Conservation (phyloP, 2,797 vertebrate genomes). For the Myoxocephalus aenaeus region DNA sequence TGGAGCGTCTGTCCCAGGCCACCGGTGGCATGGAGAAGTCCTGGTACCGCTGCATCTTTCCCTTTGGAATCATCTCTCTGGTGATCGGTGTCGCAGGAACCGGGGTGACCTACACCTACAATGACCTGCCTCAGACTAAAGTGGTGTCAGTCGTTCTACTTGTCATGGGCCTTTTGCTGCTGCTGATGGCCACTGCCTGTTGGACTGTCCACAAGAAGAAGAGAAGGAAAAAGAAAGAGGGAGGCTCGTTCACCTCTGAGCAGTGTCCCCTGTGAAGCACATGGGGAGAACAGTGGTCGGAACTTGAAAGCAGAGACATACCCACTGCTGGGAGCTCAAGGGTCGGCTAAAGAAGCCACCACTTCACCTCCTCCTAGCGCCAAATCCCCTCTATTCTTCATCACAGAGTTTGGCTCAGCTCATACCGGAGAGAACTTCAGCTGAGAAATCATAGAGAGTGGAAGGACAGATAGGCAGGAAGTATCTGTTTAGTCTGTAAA, state of each 20-base stretch:
- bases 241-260: constrained; percentile 80
- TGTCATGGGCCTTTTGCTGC: constrained; percentile 78
- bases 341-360: constrained; percentile 26
- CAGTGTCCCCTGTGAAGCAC: constrained; percentile 83
- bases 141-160: constrained; percentile 89
- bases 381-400: constrained; percentile 55
- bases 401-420: constrained; percentile 52
- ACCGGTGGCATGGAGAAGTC: constrained; percentile 90
- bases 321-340: constrained; percentile 24
- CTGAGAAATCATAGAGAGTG: constrained; percentile 34
- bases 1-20: constrained; percentile 92
- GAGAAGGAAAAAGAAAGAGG: constrained; percentile 86
- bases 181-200: constrained; percentile 81
- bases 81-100: constrained; percentile 92
- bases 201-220: constrained; percentile 85
- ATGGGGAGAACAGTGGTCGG: constrained; percentile 26
- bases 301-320: constrained; percentile 53
- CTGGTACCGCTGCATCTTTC: constrained; percentile 88
- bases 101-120: constrained; percentile 92
- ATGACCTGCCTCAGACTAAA: constrained; percentile 92
- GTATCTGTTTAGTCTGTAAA: constrained; percentile 57
- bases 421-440: constrained; percentile 30
- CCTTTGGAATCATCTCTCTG: constrained; percentile 91
- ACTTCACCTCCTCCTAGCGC: constrained; percentile 36
- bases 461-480: constrained; percentile 41